Percentiles rank a stretch among this genome's conserved stretches.
Evolutionary conservation across 2,888 invertebrate genomes (phyloP).

Genomic region (Caenorhabditis sp.): DNA sequence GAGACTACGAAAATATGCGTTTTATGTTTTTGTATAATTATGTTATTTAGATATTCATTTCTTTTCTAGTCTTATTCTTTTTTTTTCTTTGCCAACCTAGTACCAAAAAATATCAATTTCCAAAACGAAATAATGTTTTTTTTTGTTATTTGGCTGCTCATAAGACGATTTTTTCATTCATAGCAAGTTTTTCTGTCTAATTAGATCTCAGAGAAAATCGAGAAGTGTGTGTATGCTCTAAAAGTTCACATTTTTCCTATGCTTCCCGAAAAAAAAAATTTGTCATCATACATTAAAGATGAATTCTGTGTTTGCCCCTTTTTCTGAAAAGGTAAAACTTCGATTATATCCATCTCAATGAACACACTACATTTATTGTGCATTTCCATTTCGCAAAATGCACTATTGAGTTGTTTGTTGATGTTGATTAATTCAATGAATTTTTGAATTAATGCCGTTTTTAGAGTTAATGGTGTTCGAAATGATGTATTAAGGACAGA

Average conservation of each 20-base stretch:
- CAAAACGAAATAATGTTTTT: not conserved
- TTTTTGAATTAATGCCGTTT: no score
- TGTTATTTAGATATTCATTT: not conserved
- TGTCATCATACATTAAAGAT: not conserved
- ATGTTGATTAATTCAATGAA: no score
- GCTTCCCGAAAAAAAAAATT: not conserved
- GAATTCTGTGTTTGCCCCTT: not conserved
- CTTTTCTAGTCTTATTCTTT: not conserved
- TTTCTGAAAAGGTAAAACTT: not conserved
- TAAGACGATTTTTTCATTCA: not conserved
- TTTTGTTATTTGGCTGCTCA: not conserved
- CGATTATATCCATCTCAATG: not conserved
- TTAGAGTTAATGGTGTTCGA: no score
- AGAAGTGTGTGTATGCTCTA: no score
- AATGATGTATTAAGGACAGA: no score
- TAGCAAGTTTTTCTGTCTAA: no score
- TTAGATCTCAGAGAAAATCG: no score
- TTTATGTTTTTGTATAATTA: no score
- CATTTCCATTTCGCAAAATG: not conserved
- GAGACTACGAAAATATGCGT: no score
- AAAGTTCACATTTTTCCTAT: not conserved
- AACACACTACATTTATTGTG: not conserved
- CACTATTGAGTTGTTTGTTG: no score
- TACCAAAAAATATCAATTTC: not conserved
- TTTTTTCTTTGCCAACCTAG: no score